These are phyloP conservation scores for Reticulitermes speratus DNA, from an alignment of 1,140 invertebrate species.

Conservation along the genomic window DNA sequence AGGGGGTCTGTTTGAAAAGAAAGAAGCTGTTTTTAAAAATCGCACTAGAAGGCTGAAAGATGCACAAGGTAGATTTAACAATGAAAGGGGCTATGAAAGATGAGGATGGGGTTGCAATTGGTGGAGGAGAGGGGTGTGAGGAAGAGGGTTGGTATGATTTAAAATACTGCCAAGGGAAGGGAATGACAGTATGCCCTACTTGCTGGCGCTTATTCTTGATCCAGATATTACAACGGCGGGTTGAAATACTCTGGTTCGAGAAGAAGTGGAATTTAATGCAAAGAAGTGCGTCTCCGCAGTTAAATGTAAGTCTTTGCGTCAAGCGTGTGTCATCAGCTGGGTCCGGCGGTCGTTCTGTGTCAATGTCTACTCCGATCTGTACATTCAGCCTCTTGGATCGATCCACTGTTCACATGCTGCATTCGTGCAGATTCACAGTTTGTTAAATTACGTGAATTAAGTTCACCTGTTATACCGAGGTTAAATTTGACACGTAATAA, in stretches of 20 bases:
- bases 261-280: too few relatives aligned
- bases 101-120: slow-evolving; percentile 10
- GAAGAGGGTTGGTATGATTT: slow-evolving; percentile 18
- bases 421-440: too few relatives aligned
- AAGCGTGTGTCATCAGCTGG: too few relatives aligned
- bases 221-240: not conserved
- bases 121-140: not conserved
- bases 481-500: too few relatives aligned
- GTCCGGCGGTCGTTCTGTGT: too few relatives aligned
- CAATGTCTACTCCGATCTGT: too few relatives aligned
- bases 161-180: not conserved
- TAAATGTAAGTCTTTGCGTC: too few relatives aligned
- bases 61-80: slow-evolving; percentile 28
- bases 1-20: slow-evolving; percentile 16
- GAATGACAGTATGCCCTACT: not conserved
- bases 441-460: too few relatives aligned
- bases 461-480: too few relatives aligned
- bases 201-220: not conserved
- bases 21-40: slow-evolving; percentile 23
- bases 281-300: not conserved
- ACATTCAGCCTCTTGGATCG: too few relatives aligned
- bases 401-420: too few relatives aligned
- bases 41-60: slow-evolving; percentile 20
- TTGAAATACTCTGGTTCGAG: not conserved
- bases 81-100: slow-evolving; percentile 24